Evolutionary conservation across 2,113 vertebrate genomes (phyloP).

Genomic region (Petaurus breviceps): DNA sequence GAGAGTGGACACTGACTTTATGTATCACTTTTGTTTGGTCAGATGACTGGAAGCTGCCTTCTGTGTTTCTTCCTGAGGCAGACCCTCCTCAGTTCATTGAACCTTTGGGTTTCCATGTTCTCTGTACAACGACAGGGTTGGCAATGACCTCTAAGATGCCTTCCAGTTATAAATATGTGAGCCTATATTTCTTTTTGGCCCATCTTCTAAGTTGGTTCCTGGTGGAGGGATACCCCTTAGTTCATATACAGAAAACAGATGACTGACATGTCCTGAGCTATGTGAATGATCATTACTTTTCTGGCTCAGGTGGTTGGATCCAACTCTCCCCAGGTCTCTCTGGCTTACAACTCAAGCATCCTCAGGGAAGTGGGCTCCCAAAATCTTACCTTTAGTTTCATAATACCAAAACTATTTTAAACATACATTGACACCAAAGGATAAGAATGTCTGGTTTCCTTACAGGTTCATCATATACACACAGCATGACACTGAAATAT

Average conservation of each 20-base stretch:
- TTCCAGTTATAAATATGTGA: not conserved
- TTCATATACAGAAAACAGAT: not conserved
- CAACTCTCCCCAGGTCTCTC: not conserved
- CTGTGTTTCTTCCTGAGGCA: not conserved
- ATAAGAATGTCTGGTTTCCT: conserved; percentile 29
- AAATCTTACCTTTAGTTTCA: conserved; percentile 2
- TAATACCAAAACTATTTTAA: conserved; percentile 49
- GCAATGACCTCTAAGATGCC: not conserved
- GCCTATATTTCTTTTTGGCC: not conserved
- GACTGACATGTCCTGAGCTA: not conserved
- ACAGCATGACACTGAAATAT: conserved; percentile 12
- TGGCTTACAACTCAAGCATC: not conserved
- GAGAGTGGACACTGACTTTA: not conserved
- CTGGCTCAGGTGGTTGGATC: not conserved
- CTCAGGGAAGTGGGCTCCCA: not conserved
- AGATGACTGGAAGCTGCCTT: not conserved
- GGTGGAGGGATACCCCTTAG: not conserved
- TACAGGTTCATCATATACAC: conserved; percentile 20
- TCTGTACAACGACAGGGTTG: not conserved
- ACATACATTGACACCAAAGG: conserved; percentile 43
- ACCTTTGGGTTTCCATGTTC: not conserved
- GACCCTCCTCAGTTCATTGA: not conserved
- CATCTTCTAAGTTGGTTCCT: not conserved
- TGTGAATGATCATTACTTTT: not conserved
- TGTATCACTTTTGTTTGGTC: not conserved